These are phyloP conservation scores for Macrosteles quadrilineatus DNA, from an alignment of 1,140 invertebrate species.

Conservation along the genomic window DNA sequence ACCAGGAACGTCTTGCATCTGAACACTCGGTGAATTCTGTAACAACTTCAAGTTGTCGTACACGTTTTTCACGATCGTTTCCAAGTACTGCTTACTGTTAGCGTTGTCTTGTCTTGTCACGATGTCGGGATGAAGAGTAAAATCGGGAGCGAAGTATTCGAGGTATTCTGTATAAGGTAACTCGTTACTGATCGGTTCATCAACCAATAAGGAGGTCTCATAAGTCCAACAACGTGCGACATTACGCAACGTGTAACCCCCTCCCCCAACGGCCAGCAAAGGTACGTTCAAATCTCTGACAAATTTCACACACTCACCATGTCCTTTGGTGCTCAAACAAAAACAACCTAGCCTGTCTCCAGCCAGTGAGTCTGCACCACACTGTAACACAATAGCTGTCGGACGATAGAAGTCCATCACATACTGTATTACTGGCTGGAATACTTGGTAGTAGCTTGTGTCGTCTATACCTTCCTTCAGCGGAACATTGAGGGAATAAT, in stretches of 20 bases:
- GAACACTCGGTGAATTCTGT: constrained; percentile 84
- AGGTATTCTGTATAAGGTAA: constrained; percentile 92
- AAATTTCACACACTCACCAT: constrained; percentile 96
- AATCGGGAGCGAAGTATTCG: constrained; percentile 95
- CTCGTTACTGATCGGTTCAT: constrained; percentile 89
- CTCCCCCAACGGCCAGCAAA: constrained; percentile 92
- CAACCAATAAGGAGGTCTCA: constrained; percentile 92
- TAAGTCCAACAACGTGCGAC: constrained; percentile 99
- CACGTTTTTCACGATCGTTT: constrained; percentile 81
- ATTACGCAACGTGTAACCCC: constrained; percentile 96
- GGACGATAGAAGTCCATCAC: constrained; percentile 98
- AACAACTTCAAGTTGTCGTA: constrained; percentile 88
- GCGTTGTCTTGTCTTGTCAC: constrained; percentile 84
- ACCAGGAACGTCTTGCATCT: constrained; percentile 91
- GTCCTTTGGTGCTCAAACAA: constrained; percentile 85
- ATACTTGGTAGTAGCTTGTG: constrained; percentile 87
- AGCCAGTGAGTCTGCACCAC: constrained; percentile 96
- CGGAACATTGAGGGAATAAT: constrained; percentile 97
- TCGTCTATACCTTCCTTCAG: constrained; percentile 97
- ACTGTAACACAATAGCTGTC: constrained; percentile 96
- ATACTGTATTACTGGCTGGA: constrained; percentile 90
- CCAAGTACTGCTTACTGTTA: constrained; percentile 90
- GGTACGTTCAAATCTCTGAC: constrained; percentile 94
- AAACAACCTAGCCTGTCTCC: constrained; percentile 92
- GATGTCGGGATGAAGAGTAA: constrained; percentile 89